Base-by-base conservation (phyloP, 2,888 invertebrate genomes). In the Coremacera marginata region DNA sequence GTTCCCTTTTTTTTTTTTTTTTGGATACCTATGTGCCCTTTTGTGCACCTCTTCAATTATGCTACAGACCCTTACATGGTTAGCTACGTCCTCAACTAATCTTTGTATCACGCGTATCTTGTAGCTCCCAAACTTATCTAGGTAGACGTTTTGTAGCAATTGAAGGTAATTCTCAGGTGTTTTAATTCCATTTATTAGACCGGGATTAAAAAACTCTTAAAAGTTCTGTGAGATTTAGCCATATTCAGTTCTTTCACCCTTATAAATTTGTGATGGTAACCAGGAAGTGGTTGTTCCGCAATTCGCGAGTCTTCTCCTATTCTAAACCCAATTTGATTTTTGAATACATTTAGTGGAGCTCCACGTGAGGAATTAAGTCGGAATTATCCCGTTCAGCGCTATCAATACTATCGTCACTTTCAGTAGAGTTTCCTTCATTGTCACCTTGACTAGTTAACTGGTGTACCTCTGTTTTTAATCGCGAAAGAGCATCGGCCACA, bases 301-400 rank as follows among this genome's bases (percentile, higher is more conserved):
- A 5, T 51, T n/a, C 0, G 70, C n/a, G 5, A 74, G 74, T 4
- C 74, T 75, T 2, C 78, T 78, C 34, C 72, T 75, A 22, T 22
- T 73, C 1, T 80, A 70, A 16, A 81, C 73, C 63, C 81, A 31
- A 31, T 60, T 57, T 82, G 80, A 19, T 81, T 80, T n/a, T 67
- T 67, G 37, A 80, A 77, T 11, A 78, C 77, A 16, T 79, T 80
- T 9, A 81, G 68, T 3, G 80, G 79, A 0, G 68, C 79, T 60
- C 80, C 11, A 79, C 70, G 25, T 79, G 80, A 9, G 81, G 79
- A n/a, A n/a, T n/a, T n/a, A n/a, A n/a, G n/a, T n/a, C n/a, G n/a
- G n/a, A n/a, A n/a, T n/a, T n/a, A n/a, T 80, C 80, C 44, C 81
- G 78, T n/a, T 82, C 78, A 2, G 78, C 80, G 62, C 79, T 80